Evolutionary conservation across 2,797 vertebrate genomes (phyloP), one percentile per base, ranked within the genome.

Genomic region (Eutrigla gurnardus): DNA sequence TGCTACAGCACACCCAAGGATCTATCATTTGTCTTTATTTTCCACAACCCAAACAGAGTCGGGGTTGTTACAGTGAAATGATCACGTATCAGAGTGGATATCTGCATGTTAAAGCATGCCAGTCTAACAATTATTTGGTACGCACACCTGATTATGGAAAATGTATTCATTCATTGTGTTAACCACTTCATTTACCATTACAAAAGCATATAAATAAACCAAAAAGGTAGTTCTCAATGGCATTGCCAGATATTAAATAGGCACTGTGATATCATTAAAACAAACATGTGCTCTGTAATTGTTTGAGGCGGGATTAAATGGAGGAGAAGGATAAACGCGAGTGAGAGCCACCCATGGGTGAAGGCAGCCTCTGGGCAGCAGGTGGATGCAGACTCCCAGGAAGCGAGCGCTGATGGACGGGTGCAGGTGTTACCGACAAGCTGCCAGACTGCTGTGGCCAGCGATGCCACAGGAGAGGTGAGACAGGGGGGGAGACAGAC

Each of bases 381-480:
- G 49, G 64, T 71, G 33, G 57, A 70, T 61, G 32, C 32, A 12
- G 2, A 70, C 47, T 53, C 64, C 43, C 73, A 80, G 75, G 58
- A 73, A 36, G 42, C 32, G 25, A 82, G 78, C 33, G 1, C 15
- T 81, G 78, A 84, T 82, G 71, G 85, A 82, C 83, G 63, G 78
- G 43, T 82, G 75, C 82, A 83, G 86, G 64, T 86, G 81, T 75
- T 64, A 40, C 71, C 59, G 59, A 63, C 68, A 62, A 74, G 70
- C 73, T 85, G 78, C 73, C 74, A 52, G 69, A 65, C 32, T 57
- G 60, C 70, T 53, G 52, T 55, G 43, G 62, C 62, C 14, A 11
- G 61, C 50, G 67, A 49, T 55, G 60, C 14, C 42, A 65, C 32
- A 53, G 37, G 66, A 63, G 54, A 79, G 54, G 53, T 11, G 57